A percentile compares a stretch with the other conserved stretches of the same genome.
These are phyloP conservation scores for Lysandra bellargus DNA, from an alignment of 2,888 invertebrate species.

Conservation along the genomic window DNA sequence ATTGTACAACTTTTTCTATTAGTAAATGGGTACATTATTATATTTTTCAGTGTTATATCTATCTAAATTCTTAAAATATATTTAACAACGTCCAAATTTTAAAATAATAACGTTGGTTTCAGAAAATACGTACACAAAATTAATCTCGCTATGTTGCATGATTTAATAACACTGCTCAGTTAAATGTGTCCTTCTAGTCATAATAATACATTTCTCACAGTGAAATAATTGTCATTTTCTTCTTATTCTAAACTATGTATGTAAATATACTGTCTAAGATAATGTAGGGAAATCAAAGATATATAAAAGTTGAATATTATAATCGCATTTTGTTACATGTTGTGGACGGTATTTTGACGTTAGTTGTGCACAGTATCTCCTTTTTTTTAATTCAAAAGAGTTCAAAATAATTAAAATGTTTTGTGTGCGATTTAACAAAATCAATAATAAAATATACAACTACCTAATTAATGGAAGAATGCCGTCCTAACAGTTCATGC, in stretches of 20 bases:
- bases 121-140: not conserved
- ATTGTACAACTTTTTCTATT: too few species aligned
- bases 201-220: not conserved
- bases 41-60: too few species aligned
- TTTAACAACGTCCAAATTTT: not conserved
- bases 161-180: not conserved
- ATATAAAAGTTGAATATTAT: constrained; percentile 3
- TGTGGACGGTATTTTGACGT: constrained; percentile 16
- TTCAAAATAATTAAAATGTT: not conserved
- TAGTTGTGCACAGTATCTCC: not conserved
- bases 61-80: not conserved
- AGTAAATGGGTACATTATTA: too few species aligned
- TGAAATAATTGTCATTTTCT: constrained; percentile 8
- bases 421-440: not conserved
- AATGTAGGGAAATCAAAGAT: not conserved
- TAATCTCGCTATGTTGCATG: not conserved
- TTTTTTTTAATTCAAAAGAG: not conserved
- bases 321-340: not conserved
- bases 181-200: constrained; percentile 9
- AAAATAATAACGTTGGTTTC: not conserved
- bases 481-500: not conserved
- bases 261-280: constrained; percentile 20
- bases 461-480: not conserved
- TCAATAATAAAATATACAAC: not conserved
- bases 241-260: constrained; percentile 11